Evolutionary conservation across 2,113 vertebrate genomes (phyloP), one percentile per base, ranked within the genome.

Genomic region (Plotosus lineatus): DNA sequence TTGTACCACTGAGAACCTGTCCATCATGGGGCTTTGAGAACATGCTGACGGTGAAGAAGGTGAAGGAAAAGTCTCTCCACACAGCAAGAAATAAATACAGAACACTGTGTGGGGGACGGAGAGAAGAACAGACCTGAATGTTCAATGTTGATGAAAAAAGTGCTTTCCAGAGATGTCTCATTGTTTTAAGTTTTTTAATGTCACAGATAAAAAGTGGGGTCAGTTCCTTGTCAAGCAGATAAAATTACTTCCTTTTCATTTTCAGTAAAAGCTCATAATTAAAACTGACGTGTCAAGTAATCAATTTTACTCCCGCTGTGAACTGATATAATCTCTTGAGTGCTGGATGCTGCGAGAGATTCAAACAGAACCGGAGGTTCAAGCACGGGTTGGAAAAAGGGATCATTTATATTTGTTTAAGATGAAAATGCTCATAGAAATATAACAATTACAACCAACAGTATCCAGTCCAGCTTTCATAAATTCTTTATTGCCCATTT

Each of bases 1-100:
- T 75, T 75, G 40, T 42, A 48, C 79, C 58, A 56, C 71, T 69
- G 80, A 55, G 65, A 85, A 76, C 50, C 75, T 61, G 81, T 71
- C 50, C 36, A 60, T 73, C 71, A 51, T 28, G 36, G 63, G 36
- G 23, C 36, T 50, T 4, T 48, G 61, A 84, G 38, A 72, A 71
- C 77, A 75, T 17, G 6, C 78, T 8, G 56, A 46, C 46, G 42
- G 53, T 71, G 55, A 44, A 58, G 72, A 63, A 80, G 31, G 56
- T 63, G 78, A 75, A 63, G 4, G 28, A 77, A 75, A 40, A 53
- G 55, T 71, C 48, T 3, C 56, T 48, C 33, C 38, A 26, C 40
- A 61, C 63, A 82, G 72, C 21, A 17, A 73, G 38, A 6, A 21
- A 33, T 75, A 53, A 75, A 75, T 55, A 38, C 10, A 75, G 50